Conservation (phyloP, 2,888 invertebrate genomes). For the Agrilus mali region DNA sequence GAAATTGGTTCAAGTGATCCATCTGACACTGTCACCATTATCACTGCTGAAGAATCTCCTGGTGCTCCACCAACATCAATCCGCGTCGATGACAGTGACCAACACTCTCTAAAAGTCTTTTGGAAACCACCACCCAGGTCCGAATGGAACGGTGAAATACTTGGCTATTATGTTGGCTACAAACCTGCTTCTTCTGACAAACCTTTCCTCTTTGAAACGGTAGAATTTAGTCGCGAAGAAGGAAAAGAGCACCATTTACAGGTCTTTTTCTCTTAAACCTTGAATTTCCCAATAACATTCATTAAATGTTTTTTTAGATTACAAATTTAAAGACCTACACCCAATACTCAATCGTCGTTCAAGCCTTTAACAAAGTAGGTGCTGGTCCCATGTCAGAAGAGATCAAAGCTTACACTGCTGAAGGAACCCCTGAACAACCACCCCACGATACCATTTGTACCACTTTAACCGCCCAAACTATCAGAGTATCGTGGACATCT, state of each 20-base stretch:
- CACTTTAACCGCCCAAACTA: slow-evolving; percentile 86
- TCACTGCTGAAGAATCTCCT: slow-evolving; percentile 81
- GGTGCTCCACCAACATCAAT: slow-evolving; percentile 74
- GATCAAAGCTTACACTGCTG: slow-evolving; percentile 83
- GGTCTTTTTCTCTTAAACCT: slow-evolving; percentile 12
- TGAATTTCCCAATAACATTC: neutral
- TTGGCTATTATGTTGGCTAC: slow-evolving; percentile 83
- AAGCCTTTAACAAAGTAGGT: slow-evolving; percentile 89
- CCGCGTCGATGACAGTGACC: slow-evolving; percentile 76
- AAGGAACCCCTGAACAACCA: slow-evolving; percentile 85
- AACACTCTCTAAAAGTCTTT: slow-evolving; percentile 73
- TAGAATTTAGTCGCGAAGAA: slow-evolving; percentile 83
- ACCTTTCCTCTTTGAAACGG: slow-evolving; percentile 81
- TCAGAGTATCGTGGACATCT: slow-evolving; percentile 88
- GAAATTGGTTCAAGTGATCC: slow-evolving; percentile 87
- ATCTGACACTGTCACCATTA: slow-evolving; percentile 86
- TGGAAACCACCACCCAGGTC: slow-evolving; percentile 85
- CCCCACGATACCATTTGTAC: slow-evolving; percentile 88
- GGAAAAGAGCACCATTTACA: slow-evolving; percentile 78
- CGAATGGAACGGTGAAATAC: slow-evolving; percentile 88
- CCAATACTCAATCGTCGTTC: slow-evolving; percentile 90
- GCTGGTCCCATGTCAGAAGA: slow-evolving; percentile 85
- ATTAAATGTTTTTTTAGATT: slow-evolving; percentile 10
- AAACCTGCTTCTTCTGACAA: slow-evolving; percentile 74
- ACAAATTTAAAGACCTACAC: slow-evolving; percentile 65